A percentile compares a stretch with the other conserved stretches of the same genome.
Evolutionary conservation across 2,888 invertebrate species (phyloP).

Genomic region (Punctoribates punctum): DNA sequence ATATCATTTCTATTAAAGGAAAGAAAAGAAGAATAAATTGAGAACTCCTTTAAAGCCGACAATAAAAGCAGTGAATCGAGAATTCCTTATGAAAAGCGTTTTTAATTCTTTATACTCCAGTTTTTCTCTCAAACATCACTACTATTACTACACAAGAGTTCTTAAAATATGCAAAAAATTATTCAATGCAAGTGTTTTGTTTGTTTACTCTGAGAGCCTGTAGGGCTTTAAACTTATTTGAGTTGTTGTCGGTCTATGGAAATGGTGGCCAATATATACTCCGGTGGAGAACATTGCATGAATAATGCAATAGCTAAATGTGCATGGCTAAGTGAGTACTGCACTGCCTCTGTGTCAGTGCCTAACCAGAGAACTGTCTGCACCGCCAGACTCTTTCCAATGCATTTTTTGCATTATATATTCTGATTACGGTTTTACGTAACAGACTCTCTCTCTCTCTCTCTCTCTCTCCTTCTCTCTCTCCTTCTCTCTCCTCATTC

Average conservation of each 20-base stretch:
- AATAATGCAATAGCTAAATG: conserved; percentile 19
- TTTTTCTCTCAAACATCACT: neutral
- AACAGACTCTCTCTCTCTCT: conserved; percentile 12
- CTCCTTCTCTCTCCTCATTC: too few species aligned
- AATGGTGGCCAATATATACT: neutral
- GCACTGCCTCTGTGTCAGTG: too few species aligned
- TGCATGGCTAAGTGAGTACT: too few species aligned
- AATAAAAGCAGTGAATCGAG: too few species aligned
- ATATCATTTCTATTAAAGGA: too few species aligned
- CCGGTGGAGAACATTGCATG: neutral
- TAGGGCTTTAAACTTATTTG: conserved; percentile 21
- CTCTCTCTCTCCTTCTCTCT: neutral
- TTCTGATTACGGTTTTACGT: conserved; percentile 17
- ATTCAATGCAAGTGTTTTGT: conserved; percentile 27
- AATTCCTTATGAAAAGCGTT: too few species aligned
- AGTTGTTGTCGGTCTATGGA: neutral
- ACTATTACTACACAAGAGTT: too few species aligned
- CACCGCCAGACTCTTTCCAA: neutral
- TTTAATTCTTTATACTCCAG: too few species aligned
- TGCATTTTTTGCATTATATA: neutral
- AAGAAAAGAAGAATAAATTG: too few species aligned
- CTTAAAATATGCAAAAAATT: conserved; percentile 24
- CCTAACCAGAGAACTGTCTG: too few species aligned
- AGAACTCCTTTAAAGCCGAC: too few species aligned
- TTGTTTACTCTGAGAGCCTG: conserved; percentile 21